Evolutionary conservation across 2,797 vertebrate genomes (phyloP).

Genomic region (Knipowitschia caucasica): DNA sequence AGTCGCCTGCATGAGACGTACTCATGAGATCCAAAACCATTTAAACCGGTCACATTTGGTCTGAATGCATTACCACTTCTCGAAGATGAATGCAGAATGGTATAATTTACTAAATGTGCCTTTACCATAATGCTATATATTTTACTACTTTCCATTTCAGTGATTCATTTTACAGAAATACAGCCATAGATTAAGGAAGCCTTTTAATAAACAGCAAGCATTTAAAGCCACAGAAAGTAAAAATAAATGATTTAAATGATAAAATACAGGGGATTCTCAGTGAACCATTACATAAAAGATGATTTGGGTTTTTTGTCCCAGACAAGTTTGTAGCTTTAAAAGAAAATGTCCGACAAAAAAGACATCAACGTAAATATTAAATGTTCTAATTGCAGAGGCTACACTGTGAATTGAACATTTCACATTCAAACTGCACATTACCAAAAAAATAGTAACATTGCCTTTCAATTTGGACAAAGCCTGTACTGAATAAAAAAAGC

Average conservation of each 20-base stretch:
- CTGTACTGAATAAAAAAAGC: conserved; percentile 31
- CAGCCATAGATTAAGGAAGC: neutral
- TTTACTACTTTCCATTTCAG: too few species aligned
- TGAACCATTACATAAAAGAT: neutral
- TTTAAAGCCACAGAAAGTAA: conserved; percentile 31
- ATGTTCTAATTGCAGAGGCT: neutral
- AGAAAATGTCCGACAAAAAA: neutral
- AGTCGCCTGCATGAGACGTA: conserved; percentile 32
- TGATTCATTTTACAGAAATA: neutral
- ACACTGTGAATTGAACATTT: neutral
- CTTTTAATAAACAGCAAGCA: conserved; percentile 37
- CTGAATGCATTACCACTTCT: neutral
- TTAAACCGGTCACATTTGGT: neutral
- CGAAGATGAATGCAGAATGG: too few species aligned
- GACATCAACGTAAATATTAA: conserved; percentile 3
- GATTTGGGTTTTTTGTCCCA: neutral
- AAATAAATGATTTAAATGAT: conserved; percentile 11
- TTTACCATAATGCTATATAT: too few species aligned
- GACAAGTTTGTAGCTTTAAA: conserved; percentile 2
- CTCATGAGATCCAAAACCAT: neutral
- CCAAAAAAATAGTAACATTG: conserved; percentile 13
- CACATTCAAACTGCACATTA: neutral
- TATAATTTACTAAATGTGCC: too few species aligned
- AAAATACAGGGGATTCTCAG: conserved; percentile 1
- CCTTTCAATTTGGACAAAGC: conserved; percentile 10